Percentiles rank a stretch among this genome's conserved stretches.
Evolutionary conservation across 30 jellyfish, hydroid and myxozoan genomes (phyloP).

Genomic region (Chironex yamaguchii): DNA sequence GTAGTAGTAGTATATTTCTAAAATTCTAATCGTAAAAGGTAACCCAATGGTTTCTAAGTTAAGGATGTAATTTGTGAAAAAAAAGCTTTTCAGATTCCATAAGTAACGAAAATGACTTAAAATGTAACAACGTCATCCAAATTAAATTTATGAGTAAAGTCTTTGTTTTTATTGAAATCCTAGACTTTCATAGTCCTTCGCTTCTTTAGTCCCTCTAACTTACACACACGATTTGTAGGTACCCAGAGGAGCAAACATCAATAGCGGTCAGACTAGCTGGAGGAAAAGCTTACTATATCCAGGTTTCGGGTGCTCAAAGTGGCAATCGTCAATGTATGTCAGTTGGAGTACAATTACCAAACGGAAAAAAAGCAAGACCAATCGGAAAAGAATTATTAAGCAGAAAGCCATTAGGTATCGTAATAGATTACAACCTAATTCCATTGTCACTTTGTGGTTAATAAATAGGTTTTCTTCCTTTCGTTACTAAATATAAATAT

Average conservation of each 20-base stretch:
- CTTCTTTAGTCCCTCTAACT: too few relatives aligned
- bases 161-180: too few relatives aligned
- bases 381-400: conserved; percentile 74
- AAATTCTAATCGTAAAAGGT: too few relatives aligned
- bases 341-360: conserved; percentile 95
- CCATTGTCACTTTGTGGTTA: not conserved
- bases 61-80: too few relatives aligned
- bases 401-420: conserved; percentile 63
- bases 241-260: conserved; percentile 98
- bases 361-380: conserved; percentile 94
- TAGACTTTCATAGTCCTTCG: too few relatives aligned
- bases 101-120: too few relatives aligned
- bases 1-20: too few relatives aligned
- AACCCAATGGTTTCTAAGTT: too few relatives aligned
- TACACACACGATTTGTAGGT: conserved; percentile 53
- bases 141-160: too few relatives aligned
- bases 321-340: conserved; percentile 84
- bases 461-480: not conserved
- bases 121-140: too few relatives aligned
- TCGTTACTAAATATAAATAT: not conserved
- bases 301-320: conserved; percentile 94
- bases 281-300: conserved; percentile 92
- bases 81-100: too few relatives aligned
- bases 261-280: conserved; percentile 83
- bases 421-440: not conserved